phyloP scores from a whole-genome alignment of 2,113 vertebrate species.

The Oncorhynchus clarkii region DNA sequence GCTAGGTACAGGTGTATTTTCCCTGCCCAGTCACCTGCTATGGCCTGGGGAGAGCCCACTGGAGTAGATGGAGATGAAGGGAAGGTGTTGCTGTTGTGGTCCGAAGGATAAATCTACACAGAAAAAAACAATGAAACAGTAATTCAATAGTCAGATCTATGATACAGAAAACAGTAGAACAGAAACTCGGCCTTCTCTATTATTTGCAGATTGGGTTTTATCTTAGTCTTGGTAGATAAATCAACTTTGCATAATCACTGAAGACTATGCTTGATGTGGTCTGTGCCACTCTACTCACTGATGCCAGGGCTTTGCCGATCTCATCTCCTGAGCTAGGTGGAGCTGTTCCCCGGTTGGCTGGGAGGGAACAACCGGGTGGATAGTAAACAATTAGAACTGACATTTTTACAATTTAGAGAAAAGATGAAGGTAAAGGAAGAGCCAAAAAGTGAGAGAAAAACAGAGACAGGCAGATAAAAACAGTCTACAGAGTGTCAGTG shows the following conservation, averaged over 20 bases:
- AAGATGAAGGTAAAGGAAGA: neutral
- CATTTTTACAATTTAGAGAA: neutral
- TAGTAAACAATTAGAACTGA: neutral
- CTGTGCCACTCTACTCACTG: conserved; percentile 77
- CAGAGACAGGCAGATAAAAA: neutral
- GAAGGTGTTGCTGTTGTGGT: conserved; percentile 90
- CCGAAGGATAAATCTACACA: conserved; percentile 91
- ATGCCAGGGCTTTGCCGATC: conserved; percentile 95
- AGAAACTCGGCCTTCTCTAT: too few species aligned
- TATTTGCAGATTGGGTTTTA: too few species aligned
- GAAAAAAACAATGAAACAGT: neutral
- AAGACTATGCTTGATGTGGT: neutral
- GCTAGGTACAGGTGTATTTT: too few species aligned
- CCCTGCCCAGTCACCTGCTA: conserved; percentile 78
- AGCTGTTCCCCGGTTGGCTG: conserved; percentile 82
- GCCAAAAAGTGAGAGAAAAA: neutral
- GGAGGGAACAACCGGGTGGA: neutral
- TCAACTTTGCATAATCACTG: too few species aligned
- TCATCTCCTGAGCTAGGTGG: conserved; percentile 88
- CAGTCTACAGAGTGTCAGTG: neutral
- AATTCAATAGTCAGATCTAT: too few species aligned
- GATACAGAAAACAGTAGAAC: too few species aligned
- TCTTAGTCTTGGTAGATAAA: too few species aligned
- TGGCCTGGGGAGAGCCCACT: conserved; percentile 89
- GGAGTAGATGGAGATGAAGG: conserved; percentile 92